phyloP scores from a whole-genome alignment of 30 jellyfish, hydroid and myxozoan genomes.

The Morbakka virulenta region DNA sequence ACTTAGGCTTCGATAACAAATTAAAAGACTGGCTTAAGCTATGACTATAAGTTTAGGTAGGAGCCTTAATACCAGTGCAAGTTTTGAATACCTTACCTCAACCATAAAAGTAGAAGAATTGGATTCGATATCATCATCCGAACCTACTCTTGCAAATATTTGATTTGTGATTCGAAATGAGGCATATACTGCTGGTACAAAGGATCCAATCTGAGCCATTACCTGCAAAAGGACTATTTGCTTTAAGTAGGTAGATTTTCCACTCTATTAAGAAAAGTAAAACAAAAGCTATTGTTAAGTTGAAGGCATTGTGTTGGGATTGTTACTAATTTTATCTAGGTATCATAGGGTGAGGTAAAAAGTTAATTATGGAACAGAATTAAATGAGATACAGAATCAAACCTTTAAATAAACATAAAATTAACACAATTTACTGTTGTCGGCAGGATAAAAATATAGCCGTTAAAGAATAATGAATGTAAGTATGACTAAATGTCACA shows the following conservation, averaged over 20 bases:
- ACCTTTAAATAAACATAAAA: too few relatives aligned
- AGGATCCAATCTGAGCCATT: constrained; percentile 95
- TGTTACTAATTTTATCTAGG: too few relatives aligned
- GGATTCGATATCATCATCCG: constrained; percentile 91
- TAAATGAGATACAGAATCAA: too few relatives aligned
- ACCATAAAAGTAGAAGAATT: constrained; percentile 90
- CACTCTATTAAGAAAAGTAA: constrained; percentile 60
- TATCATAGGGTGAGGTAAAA: too few relatives aligned
- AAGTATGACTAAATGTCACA: too few relatives aligned
- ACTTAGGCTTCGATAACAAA: neutral
- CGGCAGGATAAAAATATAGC: too few relatives aligned
- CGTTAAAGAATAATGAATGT: too few relatives aligned
- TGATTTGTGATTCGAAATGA: constrained; percentile 80
- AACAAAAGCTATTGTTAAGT: too few relatives aligned
- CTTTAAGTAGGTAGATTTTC: constrained; percentile 83
- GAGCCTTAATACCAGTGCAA: neutral
- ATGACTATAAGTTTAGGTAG: neutral
- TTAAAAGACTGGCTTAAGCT: neutral
- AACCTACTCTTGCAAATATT: constrained; percentile 88
- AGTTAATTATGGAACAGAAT: too few relatives aligned
- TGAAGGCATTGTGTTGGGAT: too few relatives aligned
- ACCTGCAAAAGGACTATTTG: constrained; percentile 86
- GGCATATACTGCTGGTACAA: constrained; percentile 92
- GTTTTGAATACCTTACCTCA: constrained; percentile 72
- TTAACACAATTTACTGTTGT: too few relatives aligned